Percentiles rank a stretch among this genome's conserved stretches.
phyloP scores from a whole-genome alignment of 2,888 invertebrate species.

The Cosmia trapezina region DNA sequence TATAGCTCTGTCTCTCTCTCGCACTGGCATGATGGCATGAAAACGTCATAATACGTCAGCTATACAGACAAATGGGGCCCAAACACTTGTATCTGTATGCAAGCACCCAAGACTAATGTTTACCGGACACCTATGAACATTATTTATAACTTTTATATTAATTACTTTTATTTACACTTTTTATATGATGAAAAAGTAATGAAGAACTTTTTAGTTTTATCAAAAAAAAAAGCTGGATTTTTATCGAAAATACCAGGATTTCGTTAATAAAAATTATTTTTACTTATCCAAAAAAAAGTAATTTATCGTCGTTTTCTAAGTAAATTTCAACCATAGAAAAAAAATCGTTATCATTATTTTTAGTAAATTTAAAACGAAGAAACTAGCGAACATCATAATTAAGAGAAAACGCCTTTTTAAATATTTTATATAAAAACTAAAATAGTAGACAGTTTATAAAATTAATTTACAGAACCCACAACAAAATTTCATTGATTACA shows the following conservation, averaged over 20 bases:
- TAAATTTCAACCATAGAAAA: background rate
- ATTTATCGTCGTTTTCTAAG: background rate
- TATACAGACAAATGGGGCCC: no score
- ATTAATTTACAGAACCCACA: slow-evolving; percentile 14
- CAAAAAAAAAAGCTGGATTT: no score
- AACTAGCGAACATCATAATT: background rate
- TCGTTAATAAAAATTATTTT: background rate
- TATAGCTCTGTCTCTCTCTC: no score
- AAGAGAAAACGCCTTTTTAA: background rate
- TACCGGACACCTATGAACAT: background rate
- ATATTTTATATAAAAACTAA: background rate
- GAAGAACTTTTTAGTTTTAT: background rate
- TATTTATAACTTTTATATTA: background rate
- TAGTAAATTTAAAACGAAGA: slow-evolving; percentile 1
- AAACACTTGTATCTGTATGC: background rate
- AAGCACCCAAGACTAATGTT: background rate
- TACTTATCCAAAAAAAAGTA: background rate
- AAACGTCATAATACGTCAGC: no score
- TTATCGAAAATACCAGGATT: background rate
- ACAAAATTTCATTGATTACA: background rate
- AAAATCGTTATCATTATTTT: background rate
- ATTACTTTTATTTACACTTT: background rate
- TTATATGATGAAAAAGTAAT: background rate
- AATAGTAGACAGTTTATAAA: background rate
- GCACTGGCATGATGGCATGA: no score